A percentile compares a stretch with the other conserved stretches of the same genome.
Conservation (phyloP, 1,140 invertebrate genomes). For the Delia radicum region DNA sequence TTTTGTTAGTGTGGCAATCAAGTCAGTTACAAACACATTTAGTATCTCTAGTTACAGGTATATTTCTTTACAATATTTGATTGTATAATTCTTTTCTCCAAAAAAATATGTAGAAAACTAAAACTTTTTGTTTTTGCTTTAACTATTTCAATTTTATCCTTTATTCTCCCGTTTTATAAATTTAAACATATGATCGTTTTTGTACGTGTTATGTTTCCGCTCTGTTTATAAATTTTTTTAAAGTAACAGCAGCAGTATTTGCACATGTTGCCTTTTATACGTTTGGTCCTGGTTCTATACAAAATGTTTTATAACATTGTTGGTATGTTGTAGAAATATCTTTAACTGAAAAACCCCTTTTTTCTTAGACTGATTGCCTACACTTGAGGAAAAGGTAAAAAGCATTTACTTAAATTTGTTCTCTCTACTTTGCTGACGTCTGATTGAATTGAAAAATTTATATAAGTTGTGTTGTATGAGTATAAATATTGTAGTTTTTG, state of each 20-base stretch:
- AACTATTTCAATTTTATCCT: too few relatives aligned
- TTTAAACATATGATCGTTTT: background rate
- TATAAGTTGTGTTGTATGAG: constrained; percentile 24
- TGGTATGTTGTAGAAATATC: background rate
- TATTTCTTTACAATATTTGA: background rate
- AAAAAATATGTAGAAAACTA: too few relatives aligned
- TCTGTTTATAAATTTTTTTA: background rate
- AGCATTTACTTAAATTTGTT: background rate
- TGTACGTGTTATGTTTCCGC: constrained; percentile 1
- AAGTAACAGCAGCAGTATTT: background rate
- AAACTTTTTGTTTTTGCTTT: too few relatives aligned
- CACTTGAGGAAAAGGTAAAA: background rate
- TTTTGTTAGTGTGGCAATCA: constrained; percentile 1
- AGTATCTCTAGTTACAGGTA: background rate
- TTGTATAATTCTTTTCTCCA: background rate
- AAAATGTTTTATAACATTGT: background rate
- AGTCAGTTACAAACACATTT: background rate
- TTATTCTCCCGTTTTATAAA: background rate
- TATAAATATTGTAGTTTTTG: constrained; percentile 30
- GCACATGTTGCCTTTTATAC: background rate
- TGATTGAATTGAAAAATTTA: constrained; percentile 19
- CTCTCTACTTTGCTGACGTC: background rate
- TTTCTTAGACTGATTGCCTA: background rate
- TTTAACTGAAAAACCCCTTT: background rate
- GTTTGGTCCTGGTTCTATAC: background rate